These are phyloP conservation scores for Microcebus griseorufus DNA, from an alignment of 2,113 vertebrate species.

Conservation along the genomic window DNA sequence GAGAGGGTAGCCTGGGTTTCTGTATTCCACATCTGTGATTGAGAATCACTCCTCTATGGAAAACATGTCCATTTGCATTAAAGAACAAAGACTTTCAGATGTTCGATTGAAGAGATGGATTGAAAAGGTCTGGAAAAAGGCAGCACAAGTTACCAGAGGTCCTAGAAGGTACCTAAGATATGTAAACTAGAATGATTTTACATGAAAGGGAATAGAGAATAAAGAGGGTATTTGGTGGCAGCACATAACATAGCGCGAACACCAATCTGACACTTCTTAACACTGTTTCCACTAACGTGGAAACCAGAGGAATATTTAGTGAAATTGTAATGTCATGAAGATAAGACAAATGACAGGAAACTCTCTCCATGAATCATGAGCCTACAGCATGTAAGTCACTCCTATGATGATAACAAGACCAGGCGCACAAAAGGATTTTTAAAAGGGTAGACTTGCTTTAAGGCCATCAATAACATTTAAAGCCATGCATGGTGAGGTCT, in stretches of 20 bases:
- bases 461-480: conserved; percentile 35
- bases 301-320: neutral
- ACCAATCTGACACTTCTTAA: neutral
- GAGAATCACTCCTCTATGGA: neutral
- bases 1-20: neutral
- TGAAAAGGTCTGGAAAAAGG: neutral
- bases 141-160: neutral
- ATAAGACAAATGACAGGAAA: conserved; percentile 9
- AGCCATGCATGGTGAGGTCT: neutral
- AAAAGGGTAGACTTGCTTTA: neutral
- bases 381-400: neutral
- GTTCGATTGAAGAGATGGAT: neutral
- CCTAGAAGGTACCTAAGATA: neutral
- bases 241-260: accelerated
- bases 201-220: neutral
- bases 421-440: neutral
- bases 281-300: neutral
- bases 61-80: neutral
- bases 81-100: neutral
- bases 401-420: neutral
- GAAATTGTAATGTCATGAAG: neutral
- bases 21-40: neutral
- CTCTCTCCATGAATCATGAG: neutral
- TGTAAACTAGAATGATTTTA: neutral
- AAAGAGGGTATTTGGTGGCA: neutral